Evolutionary conservation across 1,140 invertebrate genomes (phyloP).

Genomic region (Orchestia grillus): DNA sequence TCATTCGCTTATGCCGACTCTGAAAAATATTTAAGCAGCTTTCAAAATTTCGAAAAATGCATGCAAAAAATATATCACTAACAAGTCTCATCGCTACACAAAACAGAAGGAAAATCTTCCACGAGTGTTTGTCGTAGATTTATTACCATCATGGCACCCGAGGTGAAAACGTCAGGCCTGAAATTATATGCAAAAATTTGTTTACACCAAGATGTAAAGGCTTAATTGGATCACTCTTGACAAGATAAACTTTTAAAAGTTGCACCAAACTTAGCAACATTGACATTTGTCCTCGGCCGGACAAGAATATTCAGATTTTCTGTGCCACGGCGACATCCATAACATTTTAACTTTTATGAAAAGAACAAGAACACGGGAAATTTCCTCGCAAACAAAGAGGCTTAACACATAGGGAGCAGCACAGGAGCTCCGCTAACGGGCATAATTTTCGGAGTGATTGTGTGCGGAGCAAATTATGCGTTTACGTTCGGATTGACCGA

Average conservation of each 20-base stretch:
- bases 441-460: not conserved
- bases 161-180: not conserved
- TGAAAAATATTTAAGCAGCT: not conserved
- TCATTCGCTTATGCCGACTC: not conserved
- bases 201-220: not conserved
- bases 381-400: no score
- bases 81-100: not conserved
- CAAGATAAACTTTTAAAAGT: not conserved
- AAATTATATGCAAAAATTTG: not conserved
- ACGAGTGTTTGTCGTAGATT: not conserved
- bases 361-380: not conserved
- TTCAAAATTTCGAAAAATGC: not conserved
- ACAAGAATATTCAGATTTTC: not conserved
- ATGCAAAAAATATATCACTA: not conserved
- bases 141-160: not conserved
- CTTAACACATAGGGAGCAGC: no score
- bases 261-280: not conserved
- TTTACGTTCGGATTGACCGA: not conserved
- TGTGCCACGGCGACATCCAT: not conserved
- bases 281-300: not conserved
- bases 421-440: not conserved
- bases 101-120: not conserved
- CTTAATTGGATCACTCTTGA: not conserved
- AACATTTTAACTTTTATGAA: not conserved
- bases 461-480: not conserved